phyloP scores from a whole-genome alignment of 1,140 invertebrate species.

The Holotrichia oblita region DNA sequence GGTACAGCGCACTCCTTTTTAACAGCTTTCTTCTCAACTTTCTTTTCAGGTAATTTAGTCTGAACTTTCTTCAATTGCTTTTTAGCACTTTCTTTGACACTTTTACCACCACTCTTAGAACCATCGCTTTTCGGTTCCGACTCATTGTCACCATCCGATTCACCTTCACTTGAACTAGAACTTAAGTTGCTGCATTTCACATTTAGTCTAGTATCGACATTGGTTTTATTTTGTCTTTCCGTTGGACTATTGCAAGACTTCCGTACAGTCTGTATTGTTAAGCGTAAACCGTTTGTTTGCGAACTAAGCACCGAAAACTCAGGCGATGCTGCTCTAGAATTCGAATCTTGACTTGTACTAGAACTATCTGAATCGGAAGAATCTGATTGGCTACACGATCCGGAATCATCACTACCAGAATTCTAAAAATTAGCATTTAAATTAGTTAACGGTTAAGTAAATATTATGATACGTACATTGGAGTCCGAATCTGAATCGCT shows the following conservation, averaged over 20 bases:
- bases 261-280: slow-evolving; percentile 57
- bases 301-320: slow-evolving; percentile 59
- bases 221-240: slow-evolving; percentile 40
- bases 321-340: slow-evolving; percentile 54
- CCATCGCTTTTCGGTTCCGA: slow-evolving; percentile 46
- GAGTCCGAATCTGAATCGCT: slow-evolving; percentile 60
- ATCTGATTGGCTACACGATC: slow-evolving; percentile 57
- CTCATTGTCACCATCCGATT: slow-evolving; percentile 56
- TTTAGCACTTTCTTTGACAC: slow-evolving; percentile 22
- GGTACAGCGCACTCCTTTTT: background rate
- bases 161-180: slow-evolving; percentile 50
- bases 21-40: slow-evolving; percentile 43
- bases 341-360: slow-evolving; percentile 57
- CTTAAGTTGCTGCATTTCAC: slow-evolving; percentile 40
- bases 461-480: slow-evolving; percentile 58
- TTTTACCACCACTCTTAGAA: slow-evolving; percentile 44
- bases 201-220: background rate
- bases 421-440: slow-evolving; percentile 55
- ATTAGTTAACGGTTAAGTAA: background rate
- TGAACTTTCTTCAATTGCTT: slow-evolving; percentile 41
- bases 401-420: slow-evolving; percentile 58
- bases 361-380: slow-evolving; percentile 60
- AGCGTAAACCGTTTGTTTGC: slow-evolving; percentile 56
- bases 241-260: slow-evolving; percentile 54
- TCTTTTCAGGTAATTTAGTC: slow-evolving; percentile 31